Evolutionary conservation across 2,888 invertebrate species (phyloP).

Genomic region (Physocephala rufipes): DNA sequence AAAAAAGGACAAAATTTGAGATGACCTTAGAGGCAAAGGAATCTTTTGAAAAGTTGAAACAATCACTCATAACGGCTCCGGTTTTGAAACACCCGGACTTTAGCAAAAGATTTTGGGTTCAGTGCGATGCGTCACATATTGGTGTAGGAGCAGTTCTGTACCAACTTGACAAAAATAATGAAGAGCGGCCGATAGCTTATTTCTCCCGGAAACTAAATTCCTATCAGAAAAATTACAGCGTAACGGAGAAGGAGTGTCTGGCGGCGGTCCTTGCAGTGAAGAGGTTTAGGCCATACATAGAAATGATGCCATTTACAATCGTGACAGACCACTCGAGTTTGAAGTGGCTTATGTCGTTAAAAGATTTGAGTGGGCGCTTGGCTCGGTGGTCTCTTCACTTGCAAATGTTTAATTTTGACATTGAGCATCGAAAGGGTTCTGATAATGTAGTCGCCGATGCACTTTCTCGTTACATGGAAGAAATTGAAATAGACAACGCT

Average conservation of each 20-base stretch:
- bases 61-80: conserved; percentile 23
- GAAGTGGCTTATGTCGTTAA: conserved; percentile 12
- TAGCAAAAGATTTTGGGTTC: too few species aligned
- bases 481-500: neutral
- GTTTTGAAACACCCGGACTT: too few species aligned
- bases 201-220: conserved; percentile 40
- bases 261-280: conserved; percentile 39
- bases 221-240: conserved; percentile 40
- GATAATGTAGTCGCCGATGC: neutral
- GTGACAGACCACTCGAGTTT: conserved; percentile 19
- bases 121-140: too few species aligned
- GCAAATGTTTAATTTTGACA: conserved; percentile 5
- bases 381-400: conserved; percentile 1
- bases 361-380: conserved; percentile 1
- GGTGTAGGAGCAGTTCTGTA: too few species aligned
- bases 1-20: conserved; percentile 26
- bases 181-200: conserved; percentile 38
- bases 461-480: neutral
- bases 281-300: conserved; percentile 40
- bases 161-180: conserved; percentile 32
- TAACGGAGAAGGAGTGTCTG: conserved; percentile 40
- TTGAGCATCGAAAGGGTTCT: conserved; percentile 12
- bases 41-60: conserved; percentile 37
- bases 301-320: conserved; percentile 35
- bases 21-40: conserved; percentile 34